Evolutionary conservation across 1,140 invertebrate species (phyloP).

Genomic region (Hermetia illucens): DNA sequence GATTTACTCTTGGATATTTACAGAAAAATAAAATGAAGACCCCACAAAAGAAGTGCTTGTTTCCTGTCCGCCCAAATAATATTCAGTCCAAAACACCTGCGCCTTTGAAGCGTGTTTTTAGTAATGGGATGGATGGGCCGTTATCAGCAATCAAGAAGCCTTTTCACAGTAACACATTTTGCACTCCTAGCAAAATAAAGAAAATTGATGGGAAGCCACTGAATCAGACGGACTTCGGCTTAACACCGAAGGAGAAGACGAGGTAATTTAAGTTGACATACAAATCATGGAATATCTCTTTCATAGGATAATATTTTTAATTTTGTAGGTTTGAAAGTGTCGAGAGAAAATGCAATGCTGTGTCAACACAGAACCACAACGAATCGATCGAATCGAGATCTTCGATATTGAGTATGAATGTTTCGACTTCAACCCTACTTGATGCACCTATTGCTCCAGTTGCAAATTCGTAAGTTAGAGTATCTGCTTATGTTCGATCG

Average conservation of each 20-base stretch:
- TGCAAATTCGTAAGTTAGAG: background rate
- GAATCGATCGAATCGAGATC: background rate
- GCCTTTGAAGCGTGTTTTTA: too few species aligned
- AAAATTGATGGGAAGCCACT: conserved; percentile 3
- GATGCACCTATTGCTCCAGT: background rate
- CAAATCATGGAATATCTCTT: too few species aligned
- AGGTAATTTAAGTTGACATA: conserved; percentile 6
- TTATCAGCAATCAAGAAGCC: too few species aligned
- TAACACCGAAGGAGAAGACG: conserved; percentile 7
- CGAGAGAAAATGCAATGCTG: too few species aligned
- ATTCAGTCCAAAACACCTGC: too few species aligned
- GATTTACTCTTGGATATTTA: too few species aligned
- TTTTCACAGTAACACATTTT: conserved; percentile 10
- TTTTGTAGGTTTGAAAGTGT: too few species aligned
- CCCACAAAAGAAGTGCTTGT: too few species aligned
- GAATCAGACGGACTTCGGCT: conserved; percentile 10
- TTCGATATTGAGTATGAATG: conserved; percentile 8
- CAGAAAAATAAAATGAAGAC: too few species aligned
- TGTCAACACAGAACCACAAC: background rate
- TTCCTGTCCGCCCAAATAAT: too few species aligned
- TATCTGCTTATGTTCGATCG: background rate
- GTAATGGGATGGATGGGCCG: too few species aligned
- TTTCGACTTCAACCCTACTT: conserved; percentile 9
- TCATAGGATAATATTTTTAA: too few species aligned
- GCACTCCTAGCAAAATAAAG: conserved; percentile 6